Conservation (phyloP, 1,140 invertebrate species). For the Propsilocerus akamusi region DNA sequence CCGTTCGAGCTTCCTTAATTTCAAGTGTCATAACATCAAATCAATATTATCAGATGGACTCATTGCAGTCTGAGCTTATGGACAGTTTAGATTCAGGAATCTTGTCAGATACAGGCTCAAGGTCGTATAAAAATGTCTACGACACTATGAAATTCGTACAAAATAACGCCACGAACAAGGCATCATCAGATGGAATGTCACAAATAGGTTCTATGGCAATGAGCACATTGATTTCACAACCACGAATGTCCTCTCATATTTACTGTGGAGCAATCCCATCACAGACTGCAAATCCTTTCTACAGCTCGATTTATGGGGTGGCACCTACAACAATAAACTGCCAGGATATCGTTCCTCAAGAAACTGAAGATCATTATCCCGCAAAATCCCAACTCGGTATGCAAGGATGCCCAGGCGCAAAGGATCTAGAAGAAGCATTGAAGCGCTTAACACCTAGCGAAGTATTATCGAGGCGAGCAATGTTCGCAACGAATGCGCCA, state of each 20-base stretch:
- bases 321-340: neutral
- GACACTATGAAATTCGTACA: conserved; percentile 64
- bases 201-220: conserved; percentile 23
- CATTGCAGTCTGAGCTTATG: conserved; percentile 65
- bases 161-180: conserved; percentile 9
- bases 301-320: neutral
- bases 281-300: neutral
- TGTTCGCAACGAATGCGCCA: conserved; percentile 40
- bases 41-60: too few relatives aligned
- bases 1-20: conserved; percentile 34
- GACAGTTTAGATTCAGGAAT: conserved; percentile 75
- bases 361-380: conserved; percentile 21
- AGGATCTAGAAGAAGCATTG: conserved; percentile 72
- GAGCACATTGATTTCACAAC: conserved; percentile 13
- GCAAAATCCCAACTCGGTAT: conserved; percentile 32
- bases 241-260: conserved; percentile 28
- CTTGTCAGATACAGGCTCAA: conserved; percentile 14
- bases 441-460: conserved; percentile 62
- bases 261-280: neutral
- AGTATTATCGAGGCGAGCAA: conserved; percentile 49
- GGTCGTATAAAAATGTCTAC: conserved; percentile 55
- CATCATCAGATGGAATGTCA: conserved; percentile 14
- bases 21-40: conserved; percentile 25
- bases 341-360: too few relatives aligned
- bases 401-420: conserved; percentile 68